Evolutionary conservation across 2,797 vertebrate genomes (phyloP).

Genomic region (Apogon hyalosoma): DNA sequence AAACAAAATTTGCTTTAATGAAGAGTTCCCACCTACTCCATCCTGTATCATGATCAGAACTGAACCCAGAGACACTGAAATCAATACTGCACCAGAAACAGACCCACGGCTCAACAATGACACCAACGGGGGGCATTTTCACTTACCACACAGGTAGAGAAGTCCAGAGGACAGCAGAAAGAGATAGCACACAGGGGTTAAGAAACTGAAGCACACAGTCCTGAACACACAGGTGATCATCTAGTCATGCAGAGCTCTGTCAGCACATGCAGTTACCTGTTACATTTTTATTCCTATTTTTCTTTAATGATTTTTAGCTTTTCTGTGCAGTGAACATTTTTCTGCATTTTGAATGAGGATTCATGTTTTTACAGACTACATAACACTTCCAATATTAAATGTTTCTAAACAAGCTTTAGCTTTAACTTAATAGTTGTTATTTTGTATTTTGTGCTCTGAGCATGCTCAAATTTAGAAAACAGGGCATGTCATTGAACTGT

Average conservation of each 20-base stretch:
- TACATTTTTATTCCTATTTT: neutral
- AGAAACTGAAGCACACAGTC: slow-evolving; percentile 66
- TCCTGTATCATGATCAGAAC: slow-evolving; percentile 22
- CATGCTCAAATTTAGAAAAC: too few relatives aligned
- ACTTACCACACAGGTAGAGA: slow-evolving; percentile 83
- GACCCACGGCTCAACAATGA: slow-evolving; percentile 56
- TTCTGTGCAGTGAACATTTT: too few relatives aligned
- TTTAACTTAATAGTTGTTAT: too few relatives aligned
- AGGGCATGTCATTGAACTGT: too few relatives aligned
- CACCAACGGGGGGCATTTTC: slow-evolving; percentile 40
- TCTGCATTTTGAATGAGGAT: too few relatives aligned
- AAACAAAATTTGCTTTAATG: slow-evolving; percentile 11
- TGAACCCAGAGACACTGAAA: slow-evolving; percentile 46
- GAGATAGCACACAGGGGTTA: slow-evolving; percentile 80
- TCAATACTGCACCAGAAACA: slow-evolving; percentile 43
- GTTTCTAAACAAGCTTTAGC: too few relatives aligned
- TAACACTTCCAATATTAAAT: too few relatives aligned
- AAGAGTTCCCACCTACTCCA: slow-evolving; percentile 18
- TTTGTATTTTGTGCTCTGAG: too few relatives aligned
- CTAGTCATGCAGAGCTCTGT: slow-evolving; percentile 26
- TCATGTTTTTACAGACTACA: too few relatives aligned
- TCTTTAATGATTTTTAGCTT: too few relatives aligned
- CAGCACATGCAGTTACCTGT: slow-evolving; percentile 5
- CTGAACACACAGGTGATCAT: slow-evolving; percentile 32
- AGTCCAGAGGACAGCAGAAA: slow-evolving; percentile 82